Evolutionary conservation across 2,797 vertebrate genomes (phyloP).

Genomic region (Simalia tracyae): DNA sequence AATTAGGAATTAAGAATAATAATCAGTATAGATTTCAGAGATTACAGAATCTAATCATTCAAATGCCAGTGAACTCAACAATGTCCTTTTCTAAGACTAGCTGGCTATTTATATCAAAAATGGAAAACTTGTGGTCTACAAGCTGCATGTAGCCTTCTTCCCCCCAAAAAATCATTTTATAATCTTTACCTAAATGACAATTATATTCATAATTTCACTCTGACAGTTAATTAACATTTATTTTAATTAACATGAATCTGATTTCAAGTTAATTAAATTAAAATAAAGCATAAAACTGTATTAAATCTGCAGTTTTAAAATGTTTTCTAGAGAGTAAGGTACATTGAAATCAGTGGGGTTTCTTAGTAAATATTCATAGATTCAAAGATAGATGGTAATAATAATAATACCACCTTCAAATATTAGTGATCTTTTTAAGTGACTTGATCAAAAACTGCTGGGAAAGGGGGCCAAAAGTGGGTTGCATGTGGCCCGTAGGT

Average conservation of each 20-base stretch:
- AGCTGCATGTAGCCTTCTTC: not conserved
- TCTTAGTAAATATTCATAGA: not conserved
- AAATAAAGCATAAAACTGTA: not conserved
- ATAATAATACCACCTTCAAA: not conserved
- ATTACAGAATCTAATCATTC: not conserved
- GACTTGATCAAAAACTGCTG: no score
- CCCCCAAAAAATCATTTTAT: not conserved
- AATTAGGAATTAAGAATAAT: conserved; percentile 38
- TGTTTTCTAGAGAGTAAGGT: not conserved
- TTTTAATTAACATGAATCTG: not conserved
- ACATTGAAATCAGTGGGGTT: not conserved
- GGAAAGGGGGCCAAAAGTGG: not conserved
- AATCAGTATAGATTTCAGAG: conserved; percentile 37
- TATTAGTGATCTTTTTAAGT: not conserved
- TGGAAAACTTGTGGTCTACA: not conserved
- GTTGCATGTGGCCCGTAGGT: not conserved
- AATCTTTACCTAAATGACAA: not conserved
- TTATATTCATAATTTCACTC: not conserved
- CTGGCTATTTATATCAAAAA: not conserved
- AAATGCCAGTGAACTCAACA: not conserved
- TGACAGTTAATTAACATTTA: not conserved
- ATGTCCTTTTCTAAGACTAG: not conserved
- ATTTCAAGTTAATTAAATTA: not conserved
- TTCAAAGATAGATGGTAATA: not conserved
- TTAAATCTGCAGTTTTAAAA: not conserved